Evolutionary conservation across 2,113 vertebrate species (phyloP).

Genomic region (Machaerirhynchus nigripectus): DNA sequence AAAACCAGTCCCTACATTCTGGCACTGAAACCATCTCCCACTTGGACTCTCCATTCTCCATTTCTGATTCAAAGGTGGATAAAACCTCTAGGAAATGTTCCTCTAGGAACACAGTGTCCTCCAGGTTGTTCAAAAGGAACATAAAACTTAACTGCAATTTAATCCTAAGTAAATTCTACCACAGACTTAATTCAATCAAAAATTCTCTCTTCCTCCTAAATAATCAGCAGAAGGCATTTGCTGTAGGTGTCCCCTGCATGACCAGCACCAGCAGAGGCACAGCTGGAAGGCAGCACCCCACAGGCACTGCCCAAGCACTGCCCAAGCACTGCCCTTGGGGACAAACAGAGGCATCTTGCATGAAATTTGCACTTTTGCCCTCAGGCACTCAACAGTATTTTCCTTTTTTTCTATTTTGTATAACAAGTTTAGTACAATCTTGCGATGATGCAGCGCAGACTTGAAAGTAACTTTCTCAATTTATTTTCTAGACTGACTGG

Average conservation of each 20-base stretch:
- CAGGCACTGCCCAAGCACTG: not conserved
- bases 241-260: not conserved
- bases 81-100: not conserved
- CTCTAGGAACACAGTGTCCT: rapidly evolving
- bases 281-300: not conserved
- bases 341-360: not conserved
- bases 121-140: not conserved
- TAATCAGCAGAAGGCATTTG: not conserved
- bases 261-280: not conserved
- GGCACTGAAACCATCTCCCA: not conserved
- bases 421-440: not conserved
- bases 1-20: not conserved
- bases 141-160: not conserved
- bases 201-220: not conserved
- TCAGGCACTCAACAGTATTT: not conserved
- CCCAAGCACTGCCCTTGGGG: not conserved
- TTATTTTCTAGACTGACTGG: not conserved
- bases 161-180: not conserved
- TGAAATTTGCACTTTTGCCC: not conserved
- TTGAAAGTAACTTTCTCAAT: not conserved
- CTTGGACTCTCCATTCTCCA: not conserved
- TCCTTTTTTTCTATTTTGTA: not conserved
- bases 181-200: not conserved
- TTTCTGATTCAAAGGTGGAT: not conserved
- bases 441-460: not conserved